These are phyloP conservation scores for Aphaenogaster ashmeadi DNA, from an alignment of 1,140 invertebrate genomes.

Conservation along the genomic window DNA sequence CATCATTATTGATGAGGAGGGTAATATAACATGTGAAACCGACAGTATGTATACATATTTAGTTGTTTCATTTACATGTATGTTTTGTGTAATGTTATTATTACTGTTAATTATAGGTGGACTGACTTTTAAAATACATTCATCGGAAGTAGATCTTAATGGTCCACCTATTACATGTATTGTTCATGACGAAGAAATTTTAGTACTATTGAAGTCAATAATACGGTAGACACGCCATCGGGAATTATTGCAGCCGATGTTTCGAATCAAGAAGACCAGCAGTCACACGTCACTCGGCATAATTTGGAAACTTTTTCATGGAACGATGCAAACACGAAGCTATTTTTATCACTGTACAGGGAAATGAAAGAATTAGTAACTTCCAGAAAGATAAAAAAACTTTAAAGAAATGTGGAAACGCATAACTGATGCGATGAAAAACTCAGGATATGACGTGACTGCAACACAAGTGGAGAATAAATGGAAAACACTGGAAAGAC, in stretches of 20 bases:
- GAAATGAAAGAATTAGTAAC: not conserved
- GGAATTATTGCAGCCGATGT: not conserved
- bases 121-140: not conserved
- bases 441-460: conserved; percentile 14
- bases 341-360: not conserved
- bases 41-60: conserved; percentile 10
- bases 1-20: no score
- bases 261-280: not conserved
- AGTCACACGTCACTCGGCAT: not conserved
- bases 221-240: not conserved
- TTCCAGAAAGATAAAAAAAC: not conserved
- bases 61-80: not conserved
- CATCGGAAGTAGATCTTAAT: not conserved
- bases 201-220: no score
- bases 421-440: not conserved
- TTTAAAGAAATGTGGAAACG: conserved; percentile 14
- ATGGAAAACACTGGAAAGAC: not conserved
- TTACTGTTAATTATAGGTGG: conserved; percentile 2
- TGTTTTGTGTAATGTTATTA: not conserved
- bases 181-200: no score
- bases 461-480: conserved; percentile 18
- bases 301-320: not conserved
- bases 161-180: not conserved
- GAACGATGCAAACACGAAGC: not conserved
- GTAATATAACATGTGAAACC: not conserved